phyloP scores from a whole-genome alignment of 2,888 invertebrate species.

The Erynnis tages region DNA sequence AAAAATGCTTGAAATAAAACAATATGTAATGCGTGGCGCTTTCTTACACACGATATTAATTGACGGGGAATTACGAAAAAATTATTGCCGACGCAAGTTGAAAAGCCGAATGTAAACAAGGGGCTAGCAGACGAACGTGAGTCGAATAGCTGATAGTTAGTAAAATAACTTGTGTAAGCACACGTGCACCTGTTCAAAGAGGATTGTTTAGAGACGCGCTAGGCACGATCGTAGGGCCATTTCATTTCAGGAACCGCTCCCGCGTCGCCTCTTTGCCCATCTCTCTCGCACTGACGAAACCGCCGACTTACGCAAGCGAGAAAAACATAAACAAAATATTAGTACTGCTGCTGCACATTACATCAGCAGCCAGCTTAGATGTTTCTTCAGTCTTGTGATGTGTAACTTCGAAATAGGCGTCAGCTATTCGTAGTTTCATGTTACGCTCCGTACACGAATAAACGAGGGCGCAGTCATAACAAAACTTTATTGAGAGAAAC shows the following conservation, averaged over 20 bases:
- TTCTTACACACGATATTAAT: conserved; percentile 16
- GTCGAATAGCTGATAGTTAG: conserved; percentile 51
- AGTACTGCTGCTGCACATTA: conserved; percentile 26
- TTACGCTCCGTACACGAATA: conserved; percentile 26
- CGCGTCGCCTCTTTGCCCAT: conserved; percentile 27
- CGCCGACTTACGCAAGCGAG: conserved; percentile 15
- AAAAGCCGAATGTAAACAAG: conserved; percentile 41
- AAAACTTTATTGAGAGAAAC: conserved; percentile 31
- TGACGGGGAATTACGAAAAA: conserved; percentile 27
- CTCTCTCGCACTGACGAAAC: conserved; percentile 30
- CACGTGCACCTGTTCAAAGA: conserved; percentile 75
- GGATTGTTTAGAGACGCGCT: conserved; percentile 52
- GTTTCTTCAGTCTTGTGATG: conserved; percentile 29
- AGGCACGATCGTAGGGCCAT: conserved; percentile 37
- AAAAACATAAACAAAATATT: conserved; percentile 23
- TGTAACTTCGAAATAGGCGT: conserved; percentile 19
- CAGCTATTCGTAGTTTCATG: conserved; percentile 26
- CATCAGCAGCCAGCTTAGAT: conserved; percentile 29
- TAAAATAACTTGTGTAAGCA: conserved; percentile 65
- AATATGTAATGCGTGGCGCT: conserved; percentile 1
- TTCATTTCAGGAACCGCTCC: conserved; percentile 38
- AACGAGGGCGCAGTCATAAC: conserved; percentile 32
- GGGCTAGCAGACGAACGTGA: conserved; percentile 42
- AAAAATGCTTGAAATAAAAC: conserved; percentile 5
- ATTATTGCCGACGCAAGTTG: conserved; percentile 32